Base-by-base conservation (phyloP, 2,113 vertebrate genomes). In the Gallinago undulata region DNA sequence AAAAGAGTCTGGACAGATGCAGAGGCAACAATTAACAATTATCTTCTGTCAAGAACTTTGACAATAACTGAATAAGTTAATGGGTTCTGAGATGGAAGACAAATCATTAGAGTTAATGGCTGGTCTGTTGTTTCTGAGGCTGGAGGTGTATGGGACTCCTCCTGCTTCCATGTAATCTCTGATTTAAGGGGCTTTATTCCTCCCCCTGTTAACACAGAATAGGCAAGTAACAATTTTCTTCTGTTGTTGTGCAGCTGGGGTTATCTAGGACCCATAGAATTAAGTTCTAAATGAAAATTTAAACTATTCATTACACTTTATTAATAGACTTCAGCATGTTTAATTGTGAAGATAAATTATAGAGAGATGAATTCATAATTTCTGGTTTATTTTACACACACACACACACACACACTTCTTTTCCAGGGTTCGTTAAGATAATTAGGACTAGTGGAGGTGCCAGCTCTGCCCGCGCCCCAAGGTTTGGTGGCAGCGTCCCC, bases 11-110 rank as follows among this genome's bases (percentile, higher is more conserved):
- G 77, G 77, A 55, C 50, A 13, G 53, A 69, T 60, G 50, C 73
- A 53, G 76, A 64, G 56, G 39, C 72, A 90, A 69, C 81, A 87
- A 75, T 89, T 84, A 87, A 82, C 56, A 69, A 33, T 72, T 60
- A 41, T 67, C 41, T 57, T 60, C 77, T 5, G 0, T 50, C 35
- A 76, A 92, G 77, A 60, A 53, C 69, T 92, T 39, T 53, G 64
- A 72, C 73, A 86, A 59, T 35, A 50, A 66, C 64, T 68, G 56
- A 63, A 47, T n/a, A 64, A 85, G 74, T 84, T 67, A 89, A 87
- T 59, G 64, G 28, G 17, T 51, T 50, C 31, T 3, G 35, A 50
- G 83, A 30, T 48, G 48, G 53, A n/a, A 63, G 80, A 51, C 48
- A 33, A 60, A 90, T 72, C 33, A 6, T 39, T 64, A 35, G 9